Percentiles rank a stretch among this genome's conserved stretches.
phyloP scores from a whole-genome alignment of 2,113 vertebrate species.

The Aptenodytes patagonicus region DNA sequence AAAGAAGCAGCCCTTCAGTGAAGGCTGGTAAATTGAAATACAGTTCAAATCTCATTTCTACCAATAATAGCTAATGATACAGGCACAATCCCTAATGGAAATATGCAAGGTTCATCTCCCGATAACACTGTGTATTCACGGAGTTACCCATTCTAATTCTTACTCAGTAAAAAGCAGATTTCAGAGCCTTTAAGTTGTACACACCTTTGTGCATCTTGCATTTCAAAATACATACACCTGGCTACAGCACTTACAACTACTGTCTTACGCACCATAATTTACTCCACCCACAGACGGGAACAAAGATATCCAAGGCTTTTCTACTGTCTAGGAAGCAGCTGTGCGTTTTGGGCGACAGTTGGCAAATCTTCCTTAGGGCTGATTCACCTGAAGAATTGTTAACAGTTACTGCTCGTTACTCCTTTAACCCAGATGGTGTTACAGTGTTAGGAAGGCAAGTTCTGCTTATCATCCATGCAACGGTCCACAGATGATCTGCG shows the following conservation, averaged over 20 bases:
- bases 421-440: neutral
- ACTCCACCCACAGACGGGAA: neutral
- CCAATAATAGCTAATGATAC: neutral
- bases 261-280: neutral
- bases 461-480: neutral
- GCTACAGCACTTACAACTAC: neutral
- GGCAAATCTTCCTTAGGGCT: neutral
- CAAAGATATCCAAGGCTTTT: neutral
- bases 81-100: neutral
- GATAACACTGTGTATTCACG: rapidly evolving
- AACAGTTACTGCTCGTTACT: neutral
- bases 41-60: neutral
- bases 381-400: neutral
- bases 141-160: neutral
- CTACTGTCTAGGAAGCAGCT: neutral
- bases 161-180: neutral
- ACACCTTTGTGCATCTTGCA: neutral
- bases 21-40: neutral
- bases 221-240: neutral
- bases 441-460: neutral
- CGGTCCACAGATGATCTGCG: rapidly evolving
- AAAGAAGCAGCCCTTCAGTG: neutral
- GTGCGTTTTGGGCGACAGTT: neutral
- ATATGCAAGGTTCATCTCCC: neutral
- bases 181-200: neutral